These are phyloP conservation scores for Patiria pectinifera DNA, from an alignment of 53 echinoderm and acorn worm genomes.

Conservation along the genomic window DNA sequence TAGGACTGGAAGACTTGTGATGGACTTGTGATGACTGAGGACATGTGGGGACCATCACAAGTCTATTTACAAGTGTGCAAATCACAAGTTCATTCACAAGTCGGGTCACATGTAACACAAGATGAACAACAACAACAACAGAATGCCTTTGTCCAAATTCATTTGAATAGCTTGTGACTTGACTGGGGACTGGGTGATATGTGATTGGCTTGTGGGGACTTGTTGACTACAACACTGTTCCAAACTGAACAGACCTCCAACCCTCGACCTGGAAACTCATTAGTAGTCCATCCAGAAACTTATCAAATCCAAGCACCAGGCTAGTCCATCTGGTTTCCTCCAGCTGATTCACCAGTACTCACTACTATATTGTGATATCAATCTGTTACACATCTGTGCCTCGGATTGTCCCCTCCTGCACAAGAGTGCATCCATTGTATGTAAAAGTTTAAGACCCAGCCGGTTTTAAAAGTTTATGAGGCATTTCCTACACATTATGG, in stretches of 20 bases:
- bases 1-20: too few relatives aligned
- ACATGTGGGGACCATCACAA: too few relatives aligned
- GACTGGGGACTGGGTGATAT: too few relatives aligned
- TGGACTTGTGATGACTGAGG: too few relatives aligned
- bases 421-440: not conserved
- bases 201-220: too few relatives aligned
- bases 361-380: not conserved
- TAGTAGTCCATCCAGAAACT: not conserved
- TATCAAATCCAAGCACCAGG: not conserved
- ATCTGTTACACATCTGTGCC: not conserved
- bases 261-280: not conserved
- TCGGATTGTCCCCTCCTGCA: not conserved
- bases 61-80: too few relatives aligned
- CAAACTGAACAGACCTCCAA: not conserved
- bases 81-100: too few relatives aligned
- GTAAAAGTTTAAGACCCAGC: not conserved
- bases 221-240: too few relatives aligned
- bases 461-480: slow-evolving; percentile 3
- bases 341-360: not conserved
- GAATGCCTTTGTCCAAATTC: too few relatives aligned
- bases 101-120: too few relatives aligned
- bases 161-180: too few relatives aligned
- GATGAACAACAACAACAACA: too few relatives aligned
- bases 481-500: not conserved
- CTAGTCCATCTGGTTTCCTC: not conserved